Evolutionary conservation across 2,888 invertebrate genomes (phyloP).

Genomic region (Geotrupes spiniger): DNA sequence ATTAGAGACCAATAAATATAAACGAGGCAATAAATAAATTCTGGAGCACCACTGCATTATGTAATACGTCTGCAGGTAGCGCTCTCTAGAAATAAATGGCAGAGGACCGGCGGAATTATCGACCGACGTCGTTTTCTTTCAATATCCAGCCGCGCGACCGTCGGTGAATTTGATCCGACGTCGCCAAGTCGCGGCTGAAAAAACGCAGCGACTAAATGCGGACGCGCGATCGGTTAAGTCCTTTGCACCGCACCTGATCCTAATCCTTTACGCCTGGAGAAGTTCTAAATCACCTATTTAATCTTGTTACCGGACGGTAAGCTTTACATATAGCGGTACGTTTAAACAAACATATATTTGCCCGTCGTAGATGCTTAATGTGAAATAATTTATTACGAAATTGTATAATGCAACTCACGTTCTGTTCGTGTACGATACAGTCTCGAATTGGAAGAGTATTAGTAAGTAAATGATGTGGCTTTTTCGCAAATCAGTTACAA

Average conservation of each 20-base stretch:
- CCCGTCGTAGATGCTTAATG: too few species aligned
- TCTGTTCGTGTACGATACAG: too few species aligned
- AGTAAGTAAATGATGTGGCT: too few species aligned
- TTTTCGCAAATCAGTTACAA: too few species aligned
- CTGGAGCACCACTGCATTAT: conserved; percentile 9
- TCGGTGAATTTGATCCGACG: conserved; percentile 8
- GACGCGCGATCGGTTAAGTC: conserved; percentile 25
- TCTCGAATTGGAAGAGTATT: too few species aligned
- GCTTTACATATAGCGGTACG: conserved; percentile 17
- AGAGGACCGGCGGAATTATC: conserved; percentile 8
- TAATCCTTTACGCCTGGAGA: conserved; percentile 19
- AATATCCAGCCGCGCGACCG: background rate
- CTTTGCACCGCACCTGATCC: conserved; percentile 26
- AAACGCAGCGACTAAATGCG: conserved; percentile 13
- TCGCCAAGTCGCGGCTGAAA: conserved; percentile 4
- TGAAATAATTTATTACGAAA: too few species aligned
- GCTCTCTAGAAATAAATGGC: conserved; percentile 6
- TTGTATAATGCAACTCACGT: too few species aligned
- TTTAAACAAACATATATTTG: conserved; percentile 11
- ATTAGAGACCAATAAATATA: conserved; percentile 18
- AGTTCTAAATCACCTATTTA: conserved; percentile 21
- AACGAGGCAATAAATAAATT: conserved; percentile 18
- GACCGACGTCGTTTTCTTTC: background rate
- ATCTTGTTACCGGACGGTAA: conserved; percentile 20
- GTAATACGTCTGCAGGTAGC: conserved; percentile 11